Evolutionary conservation across 2,113 vertebrate species (phyloP).

Genomic region (Psammodynastes pulverulentus): DNA sequence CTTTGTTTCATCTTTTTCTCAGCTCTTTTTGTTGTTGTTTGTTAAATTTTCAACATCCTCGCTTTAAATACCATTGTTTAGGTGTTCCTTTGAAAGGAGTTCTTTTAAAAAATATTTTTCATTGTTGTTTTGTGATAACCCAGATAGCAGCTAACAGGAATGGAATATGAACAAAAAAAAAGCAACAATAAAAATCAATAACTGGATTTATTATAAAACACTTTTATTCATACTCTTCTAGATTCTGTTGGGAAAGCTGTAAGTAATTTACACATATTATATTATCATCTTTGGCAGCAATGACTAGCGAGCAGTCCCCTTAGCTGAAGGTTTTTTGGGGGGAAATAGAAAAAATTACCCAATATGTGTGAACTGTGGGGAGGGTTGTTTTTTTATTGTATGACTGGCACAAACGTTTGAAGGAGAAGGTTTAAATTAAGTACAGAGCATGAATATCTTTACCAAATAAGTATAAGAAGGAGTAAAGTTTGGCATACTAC

Average conservation of each 20-base stretch:
- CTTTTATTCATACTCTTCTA: neutral
- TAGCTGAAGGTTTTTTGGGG: neutral
- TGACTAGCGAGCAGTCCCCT: neutral
- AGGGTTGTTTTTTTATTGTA: slow-evolving; percentile 8
- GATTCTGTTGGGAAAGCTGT: neutral
- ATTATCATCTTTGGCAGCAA: neutral
- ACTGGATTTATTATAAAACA: neutral
- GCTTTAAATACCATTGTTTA: neutral
- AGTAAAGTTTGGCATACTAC: neutral
- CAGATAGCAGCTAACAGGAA: neutral
- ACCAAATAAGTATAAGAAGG: slow-evolving; percentile 3
- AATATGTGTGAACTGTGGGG: neutral
- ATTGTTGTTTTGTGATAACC: neutral
- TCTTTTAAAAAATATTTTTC: neutral
- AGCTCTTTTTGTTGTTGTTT: neutral
- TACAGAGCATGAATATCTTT: slow-evolving; percentile 5
- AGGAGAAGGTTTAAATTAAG: neutral
- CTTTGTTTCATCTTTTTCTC: neutral
- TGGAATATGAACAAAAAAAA: neutral
- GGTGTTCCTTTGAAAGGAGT: neutral
- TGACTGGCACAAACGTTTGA: neutral
- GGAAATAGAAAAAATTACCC: neutral
- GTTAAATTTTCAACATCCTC: neutral
- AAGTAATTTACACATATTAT: neutral
- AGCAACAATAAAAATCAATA: neutral